phyloP scores from a whole-genome alignment of 2,797 vertebrate genomes.

The Fringilla coelebs region DNA sequence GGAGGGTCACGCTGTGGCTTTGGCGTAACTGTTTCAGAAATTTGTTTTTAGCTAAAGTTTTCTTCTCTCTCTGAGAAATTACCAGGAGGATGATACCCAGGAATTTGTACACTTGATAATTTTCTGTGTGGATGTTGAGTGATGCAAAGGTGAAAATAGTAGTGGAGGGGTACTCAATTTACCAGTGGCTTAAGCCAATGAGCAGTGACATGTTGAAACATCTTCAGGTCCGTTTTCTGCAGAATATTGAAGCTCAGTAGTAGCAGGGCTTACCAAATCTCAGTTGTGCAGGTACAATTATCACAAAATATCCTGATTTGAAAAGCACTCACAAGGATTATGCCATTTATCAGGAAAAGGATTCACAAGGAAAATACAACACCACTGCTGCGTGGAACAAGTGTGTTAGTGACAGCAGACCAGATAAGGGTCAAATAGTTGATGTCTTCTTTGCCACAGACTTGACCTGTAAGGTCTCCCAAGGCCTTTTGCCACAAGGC shows the following conservation, averaged over 20 bases:
- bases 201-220: not conserved
- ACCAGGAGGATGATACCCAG: rapidly evolving
- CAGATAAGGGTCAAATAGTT: not conserved
- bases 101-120: not conserved
- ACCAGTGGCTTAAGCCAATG: not conserved
- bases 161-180: not conserved
- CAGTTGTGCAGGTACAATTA: rapidly evolving
- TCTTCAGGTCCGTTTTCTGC: not conserved
- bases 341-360: not conserved
- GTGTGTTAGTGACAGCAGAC: not conserved
- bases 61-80: too few species aligned
- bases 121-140: rapidly evolving
- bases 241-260: not conserved
- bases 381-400: not conserved
- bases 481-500: not conserved
- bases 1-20: rapidly evolving
- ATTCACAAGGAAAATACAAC: rapidly evolving
- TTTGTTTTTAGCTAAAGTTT: not conserved
- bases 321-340: not conserved
- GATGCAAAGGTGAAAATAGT: not conserved
- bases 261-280: not conserved
- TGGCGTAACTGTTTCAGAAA: not conserved
- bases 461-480: not conserved
- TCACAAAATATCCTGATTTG: not conserved
- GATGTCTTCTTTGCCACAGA: rapidly evolving